Percentiles rank a stretch among this genome's conserved stretches.
These are phyloP conservation scores for Amiota minor DNA, from an alignment of 2,888 invertebrate genomes.

Conservation along the genomic window DNA sequence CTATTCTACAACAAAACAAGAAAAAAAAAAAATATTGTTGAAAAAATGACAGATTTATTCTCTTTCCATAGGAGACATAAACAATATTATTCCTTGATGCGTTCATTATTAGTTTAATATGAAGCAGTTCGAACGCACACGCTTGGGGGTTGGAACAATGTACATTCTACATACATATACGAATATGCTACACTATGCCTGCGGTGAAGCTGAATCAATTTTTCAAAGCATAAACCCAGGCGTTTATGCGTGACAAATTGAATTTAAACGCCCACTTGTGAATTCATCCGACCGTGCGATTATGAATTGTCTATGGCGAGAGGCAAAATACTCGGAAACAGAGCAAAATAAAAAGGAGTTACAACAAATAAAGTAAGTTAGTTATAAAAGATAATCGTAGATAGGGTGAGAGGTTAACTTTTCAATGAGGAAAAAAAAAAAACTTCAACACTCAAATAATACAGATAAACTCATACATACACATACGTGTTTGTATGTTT, in stretches of 20 bases:
- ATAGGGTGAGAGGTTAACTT: no score
- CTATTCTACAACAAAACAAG: neutral
- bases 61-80: neutral
- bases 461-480: constrained; percentile 28
- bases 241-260: constrained; percentile 58
- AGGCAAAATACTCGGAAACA: constrained; percentile 1
- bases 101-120: constrained; percentile 72
- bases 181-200: constrained; percentile 31
- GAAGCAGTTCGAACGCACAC: constrained; percentile 46
- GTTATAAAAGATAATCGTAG: neutral
- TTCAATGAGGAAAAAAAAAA: no score
- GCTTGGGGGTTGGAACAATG: constrained; percentile 41
- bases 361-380: neutral
- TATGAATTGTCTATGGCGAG: constrained; percentile 39
- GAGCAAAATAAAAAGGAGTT: neutral
- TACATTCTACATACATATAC: constrained; percentile 27
- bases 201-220: constrained; percentile 40
- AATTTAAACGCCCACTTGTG: constrained; percentile 71
- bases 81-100: constrained; percentile 53
- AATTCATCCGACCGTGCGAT: constrained; percentile 64
- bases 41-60: no score
- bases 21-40: neutral
- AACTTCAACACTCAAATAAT: no score
- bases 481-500: constrained; percentile 27
- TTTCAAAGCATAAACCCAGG: constrained; percentile 52